Conservation (phyloP, 2,888 invertebrate species). For the Punctoribates punctum region DNA sequence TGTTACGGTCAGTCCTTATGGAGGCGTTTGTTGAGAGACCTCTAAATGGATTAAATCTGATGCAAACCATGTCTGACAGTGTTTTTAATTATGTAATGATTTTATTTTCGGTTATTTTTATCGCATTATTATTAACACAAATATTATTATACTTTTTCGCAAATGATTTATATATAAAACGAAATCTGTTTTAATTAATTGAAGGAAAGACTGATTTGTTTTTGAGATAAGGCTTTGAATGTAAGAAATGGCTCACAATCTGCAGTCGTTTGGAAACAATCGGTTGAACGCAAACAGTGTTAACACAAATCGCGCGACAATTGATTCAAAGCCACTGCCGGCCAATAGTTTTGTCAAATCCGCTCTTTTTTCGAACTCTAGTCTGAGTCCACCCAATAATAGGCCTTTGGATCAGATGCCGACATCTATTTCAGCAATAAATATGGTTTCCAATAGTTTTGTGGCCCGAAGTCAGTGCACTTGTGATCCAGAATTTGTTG, state of each 20-base stretch:
- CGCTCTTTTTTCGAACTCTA: neutral
- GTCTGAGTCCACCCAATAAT: neutral
- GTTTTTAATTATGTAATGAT: neutral
- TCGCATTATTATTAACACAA: neutral
- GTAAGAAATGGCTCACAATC: neutral
- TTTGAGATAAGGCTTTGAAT: too few species aligned
- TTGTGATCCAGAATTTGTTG: slow-evolving; percentile 1
- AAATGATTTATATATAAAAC: too few species aligned
- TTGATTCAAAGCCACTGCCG: neutral
- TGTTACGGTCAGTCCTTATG: too few species aligned
- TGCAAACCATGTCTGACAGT: slow-evolving; percentile 6
- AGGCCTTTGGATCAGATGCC: neutral
- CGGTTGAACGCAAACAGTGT: neutral
- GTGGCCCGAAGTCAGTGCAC: neutral
- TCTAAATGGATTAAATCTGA: too few species aligned
- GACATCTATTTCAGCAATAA: neutral
- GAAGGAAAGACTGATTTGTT: too few species aligned
- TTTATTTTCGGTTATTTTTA: neutral
- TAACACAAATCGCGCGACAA: neutral
- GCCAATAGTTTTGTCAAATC: neutral
- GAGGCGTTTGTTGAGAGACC: neutral
- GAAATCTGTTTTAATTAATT: too few species aligned
- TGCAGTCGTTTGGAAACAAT: neutral
- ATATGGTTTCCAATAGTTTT: neutral
- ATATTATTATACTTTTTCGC: too few species aligned